Conservation (phyloP, 2,113 vertebrate species). For the Chaetops frenatus region DNA sequence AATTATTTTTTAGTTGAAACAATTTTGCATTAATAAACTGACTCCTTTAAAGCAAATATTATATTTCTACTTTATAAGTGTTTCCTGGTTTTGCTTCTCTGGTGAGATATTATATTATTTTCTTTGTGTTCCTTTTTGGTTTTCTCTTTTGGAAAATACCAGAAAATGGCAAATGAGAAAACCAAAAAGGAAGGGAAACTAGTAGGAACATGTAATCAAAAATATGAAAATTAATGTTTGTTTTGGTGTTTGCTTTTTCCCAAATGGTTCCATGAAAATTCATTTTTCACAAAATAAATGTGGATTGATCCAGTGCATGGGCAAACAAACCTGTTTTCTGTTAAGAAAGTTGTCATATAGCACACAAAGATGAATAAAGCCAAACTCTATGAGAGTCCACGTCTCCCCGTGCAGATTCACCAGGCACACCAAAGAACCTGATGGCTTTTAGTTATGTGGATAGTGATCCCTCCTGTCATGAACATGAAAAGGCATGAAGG, state of each 20-base stretch:
- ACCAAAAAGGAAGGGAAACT: not conserved
- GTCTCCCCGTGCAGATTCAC: not conserved
- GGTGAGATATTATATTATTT: not conserved
- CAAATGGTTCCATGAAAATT: not conserved
- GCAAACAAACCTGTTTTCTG: not conserved
- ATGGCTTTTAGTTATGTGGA: not conserved
- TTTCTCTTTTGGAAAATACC: not conserved
- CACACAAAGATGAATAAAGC: not conserved
- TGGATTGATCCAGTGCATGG: fast-evolving
- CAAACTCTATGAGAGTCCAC: not conserved
- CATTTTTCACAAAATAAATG: not conserved
- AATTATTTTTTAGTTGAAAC: not conserved
- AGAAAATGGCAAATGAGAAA: not conserved
- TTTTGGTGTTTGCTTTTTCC: not conserved
- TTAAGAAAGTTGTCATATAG: not conserved
- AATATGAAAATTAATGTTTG: not conserved
- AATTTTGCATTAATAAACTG: not conserved
- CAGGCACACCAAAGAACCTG: not conserved
- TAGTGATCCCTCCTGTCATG: not conserved
- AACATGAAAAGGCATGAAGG: not conserved
- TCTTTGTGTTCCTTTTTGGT: not conserved
- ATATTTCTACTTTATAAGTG: not conserved
- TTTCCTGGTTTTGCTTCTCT: not conserved
- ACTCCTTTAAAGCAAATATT: not conserved
- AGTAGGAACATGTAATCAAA: not conserved